Evolutionary conservation across 1,140 invertebrate species (phyloP).

Genomic region (Dufourea novaeangliae): DNA sequence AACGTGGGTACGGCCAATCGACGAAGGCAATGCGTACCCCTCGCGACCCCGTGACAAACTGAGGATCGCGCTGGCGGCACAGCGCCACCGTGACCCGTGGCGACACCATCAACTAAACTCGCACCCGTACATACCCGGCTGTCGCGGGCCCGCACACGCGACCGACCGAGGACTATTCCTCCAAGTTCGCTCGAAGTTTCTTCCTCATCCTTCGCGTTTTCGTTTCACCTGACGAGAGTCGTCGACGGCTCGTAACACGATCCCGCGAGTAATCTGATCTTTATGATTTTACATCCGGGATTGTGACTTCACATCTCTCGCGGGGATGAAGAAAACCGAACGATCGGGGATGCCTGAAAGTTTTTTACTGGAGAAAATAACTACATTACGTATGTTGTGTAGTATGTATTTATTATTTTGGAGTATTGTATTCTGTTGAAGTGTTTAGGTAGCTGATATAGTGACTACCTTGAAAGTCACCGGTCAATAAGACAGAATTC

Average conservation of each 20-base stretch:
- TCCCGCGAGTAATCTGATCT: neutral
- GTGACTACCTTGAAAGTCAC: no score
- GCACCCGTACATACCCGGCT: conserved; percentile 54
- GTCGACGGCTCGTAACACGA: conserved; percentile 3
- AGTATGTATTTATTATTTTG: no score
- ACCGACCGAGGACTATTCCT: conserved; percentile 20
- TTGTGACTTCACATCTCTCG: neutral
- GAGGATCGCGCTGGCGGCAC: conserved; percentile 72
- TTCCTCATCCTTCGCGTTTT: conserved; percentile 32
- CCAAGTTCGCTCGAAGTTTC: conserved; percentile 18
- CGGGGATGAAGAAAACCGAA: neutral
- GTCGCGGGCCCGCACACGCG: conserved; percentile 44
- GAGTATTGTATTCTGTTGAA: no score
- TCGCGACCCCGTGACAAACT: conserved; percentile 80
- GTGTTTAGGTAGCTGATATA: no score
- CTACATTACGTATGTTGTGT: no score
- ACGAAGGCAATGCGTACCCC: conserved; percentile 69
- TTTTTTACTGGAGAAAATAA: no score
- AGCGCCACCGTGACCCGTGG: conserved; percentile 80
- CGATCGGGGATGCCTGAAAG: neutral
- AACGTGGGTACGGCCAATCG: conserved; percentile 53
- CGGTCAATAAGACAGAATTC: no score
- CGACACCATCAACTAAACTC: conserved; percentile 75
- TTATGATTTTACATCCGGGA: neutral
- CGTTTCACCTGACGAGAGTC: conserved; percentile 12